Conservation (phyloP, 2,113 vertebrate species). For the Atrichornis clamosus region DNA sequence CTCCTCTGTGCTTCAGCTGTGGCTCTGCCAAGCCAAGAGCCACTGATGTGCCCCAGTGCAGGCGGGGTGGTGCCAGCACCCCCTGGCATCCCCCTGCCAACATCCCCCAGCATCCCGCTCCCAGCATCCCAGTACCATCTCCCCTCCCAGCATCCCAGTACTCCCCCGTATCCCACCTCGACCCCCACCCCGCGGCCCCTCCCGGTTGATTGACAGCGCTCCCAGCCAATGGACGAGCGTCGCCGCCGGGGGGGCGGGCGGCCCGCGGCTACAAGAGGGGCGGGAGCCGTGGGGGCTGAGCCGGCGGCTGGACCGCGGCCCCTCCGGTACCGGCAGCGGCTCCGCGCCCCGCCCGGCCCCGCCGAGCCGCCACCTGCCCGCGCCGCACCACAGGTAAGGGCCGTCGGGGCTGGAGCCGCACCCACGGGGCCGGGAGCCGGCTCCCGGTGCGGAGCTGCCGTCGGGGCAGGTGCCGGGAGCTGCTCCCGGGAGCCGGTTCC, state of each 20-base stretch:
- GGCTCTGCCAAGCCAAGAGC: neutral
- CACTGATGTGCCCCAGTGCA: fast-evolving
- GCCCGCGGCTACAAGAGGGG: neutral
- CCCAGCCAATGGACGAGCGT: neutral
- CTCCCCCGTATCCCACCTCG: neutral
- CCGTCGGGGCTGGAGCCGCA: neutral
- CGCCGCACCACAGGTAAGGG: neutral
- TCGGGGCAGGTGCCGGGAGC: neutral
- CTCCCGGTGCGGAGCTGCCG: neutral
- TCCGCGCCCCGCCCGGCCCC: neutral
- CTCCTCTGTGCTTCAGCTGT: neutral
- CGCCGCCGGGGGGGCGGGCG: neutral
- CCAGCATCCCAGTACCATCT: neutral
- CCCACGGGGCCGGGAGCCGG: too few species aligned
- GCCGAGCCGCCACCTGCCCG: neutral
- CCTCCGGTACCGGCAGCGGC: neutral
- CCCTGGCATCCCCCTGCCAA: neutral
- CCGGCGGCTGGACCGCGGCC: neutral
- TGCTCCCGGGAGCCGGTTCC: neutral
- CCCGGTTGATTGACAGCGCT: neutral
- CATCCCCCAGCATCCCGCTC: neutral
- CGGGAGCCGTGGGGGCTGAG: neutral
- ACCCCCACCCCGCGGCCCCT: neutral
- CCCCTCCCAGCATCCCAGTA: neutral
- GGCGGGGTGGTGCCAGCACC: neutral